Percentiles rank a stretch among this genome's conserved stretches.
Evolutionary conservation across 1,140 invertebrate species (phyloP).

Genomic region (Octopus bimaculoides): DNA sequence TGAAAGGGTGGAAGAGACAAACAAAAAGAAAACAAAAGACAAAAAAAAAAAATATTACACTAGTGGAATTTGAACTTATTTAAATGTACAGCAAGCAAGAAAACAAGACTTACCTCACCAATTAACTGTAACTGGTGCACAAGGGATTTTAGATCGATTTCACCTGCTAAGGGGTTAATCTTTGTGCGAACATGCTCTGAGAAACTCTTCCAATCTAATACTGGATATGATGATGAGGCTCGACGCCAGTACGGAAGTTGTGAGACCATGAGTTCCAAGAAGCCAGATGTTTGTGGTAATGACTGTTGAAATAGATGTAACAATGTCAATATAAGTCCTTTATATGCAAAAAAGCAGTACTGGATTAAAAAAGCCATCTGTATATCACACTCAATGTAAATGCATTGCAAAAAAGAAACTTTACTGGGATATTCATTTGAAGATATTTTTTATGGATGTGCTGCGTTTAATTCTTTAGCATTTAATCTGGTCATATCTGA

Average conservation of each 20-base stretch:
- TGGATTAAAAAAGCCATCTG: too few species aligned
- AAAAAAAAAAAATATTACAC: conserved; percentile 1
- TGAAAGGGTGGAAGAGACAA: too few species aligned
- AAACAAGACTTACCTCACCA: conserved; percentile 63
- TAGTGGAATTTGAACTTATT: not conserved
- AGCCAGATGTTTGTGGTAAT: conserved; percentile 64
- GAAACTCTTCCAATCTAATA: conserved; percentile 69
- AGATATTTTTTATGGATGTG: too few species aligned
- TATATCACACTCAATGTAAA: too few species aligned
- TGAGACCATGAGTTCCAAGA: conserved; percentile 65
- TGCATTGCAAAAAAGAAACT: too few species aligned
- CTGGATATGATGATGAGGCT: conserved; percentile 64
- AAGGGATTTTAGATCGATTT: conserved; percentile 68
- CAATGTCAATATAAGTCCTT: too few species aligned
- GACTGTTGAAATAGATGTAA: conserved; percentile 48
- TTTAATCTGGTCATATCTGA: too few species aligned
- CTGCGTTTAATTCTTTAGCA: too few species aligned
- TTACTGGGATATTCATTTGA: too few species aligned
- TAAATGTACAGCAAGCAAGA: not conserved
- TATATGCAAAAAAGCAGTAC: too few species aligned
- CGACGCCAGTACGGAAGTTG: conserved; percentile 63
- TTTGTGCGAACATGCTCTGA: conserved; percentile 64
- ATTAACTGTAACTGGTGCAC: conserved; percentile 70
- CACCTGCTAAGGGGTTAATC: conserved; percentile 70
- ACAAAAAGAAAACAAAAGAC: too few species aligned